Evolutionary conservation across 2,797 vertebrate genomes (phyloP).

Genomic region (Heteromormyrus szaboi): DNA sequence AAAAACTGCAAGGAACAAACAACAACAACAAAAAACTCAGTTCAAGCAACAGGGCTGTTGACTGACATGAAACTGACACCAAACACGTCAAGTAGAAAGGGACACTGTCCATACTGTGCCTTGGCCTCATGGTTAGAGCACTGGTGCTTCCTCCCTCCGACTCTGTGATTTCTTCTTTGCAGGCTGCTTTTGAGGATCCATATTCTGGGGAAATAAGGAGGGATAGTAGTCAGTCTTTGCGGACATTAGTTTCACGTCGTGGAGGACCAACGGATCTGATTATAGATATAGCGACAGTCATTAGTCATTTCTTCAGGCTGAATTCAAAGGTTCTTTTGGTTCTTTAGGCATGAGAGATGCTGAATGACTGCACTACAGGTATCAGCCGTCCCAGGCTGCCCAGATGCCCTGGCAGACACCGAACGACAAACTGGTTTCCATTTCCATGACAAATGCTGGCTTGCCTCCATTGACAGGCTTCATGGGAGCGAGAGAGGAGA

Average conservation of each 20-base stretch:
- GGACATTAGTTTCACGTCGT: background rate
- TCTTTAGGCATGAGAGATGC: background rate
- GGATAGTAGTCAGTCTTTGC: background rate
- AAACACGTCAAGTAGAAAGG: background rate
- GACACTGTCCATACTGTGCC: background rate
- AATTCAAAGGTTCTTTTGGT: background rate
- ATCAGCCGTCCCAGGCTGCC: constrained; percentile 17
- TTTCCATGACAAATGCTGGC: constrained; percentile 33
- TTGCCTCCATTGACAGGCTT: constrained; percentile 26
- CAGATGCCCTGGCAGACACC: constrained; percentile 25
- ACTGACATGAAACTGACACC: background rate
- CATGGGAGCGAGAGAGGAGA: constrained; percentile 15
- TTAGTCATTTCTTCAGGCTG: background rate
- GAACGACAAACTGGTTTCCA: constrained; percentile 26
- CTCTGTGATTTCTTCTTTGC: background rate
- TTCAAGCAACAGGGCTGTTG: background rate
- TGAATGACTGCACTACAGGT: constrained; percentile 14
- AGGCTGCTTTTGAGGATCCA: background rate
- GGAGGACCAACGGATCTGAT: background rate
- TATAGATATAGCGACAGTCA: background rate
- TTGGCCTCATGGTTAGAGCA: background rate
- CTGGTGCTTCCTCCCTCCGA: background rate
- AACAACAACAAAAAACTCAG: background rate
- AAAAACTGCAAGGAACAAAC: background rate
- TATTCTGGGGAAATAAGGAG: background rate